A percentile compares a stretch with the other conserved stretches of the same genome.
phyloP scores from a whole-genome alignment of 2,797 vertebrate species.

The Oceanodroma leucorhoa region DNA sequence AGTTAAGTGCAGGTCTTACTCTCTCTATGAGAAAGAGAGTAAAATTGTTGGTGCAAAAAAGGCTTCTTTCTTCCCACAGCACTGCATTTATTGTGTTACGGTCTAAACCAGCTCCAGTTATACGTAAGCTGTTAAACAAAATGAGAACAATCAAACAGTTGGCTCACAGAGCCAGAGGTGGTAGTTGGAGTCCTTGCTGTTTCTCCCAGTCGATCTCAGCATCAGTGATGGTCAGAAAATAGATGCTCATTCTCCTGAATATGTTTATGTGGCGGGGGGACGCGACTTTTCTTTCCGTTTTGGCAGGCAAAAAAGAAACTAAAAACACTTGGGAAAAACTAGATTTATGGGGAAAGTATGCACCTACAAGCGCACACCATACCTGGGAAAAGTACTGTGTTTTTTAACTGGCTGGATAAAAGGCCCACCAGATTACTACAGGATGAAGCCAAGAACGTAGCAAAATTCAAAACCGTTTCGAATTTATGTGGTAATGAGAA shows the following conservation, averaged over 20 bases:
- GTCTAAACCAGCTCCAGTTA: conserved; percentile 38
- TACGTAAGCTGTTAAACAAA: conserved; percentile 42
- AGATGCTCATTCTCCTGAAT: not conserved
- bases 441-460: not conserved
- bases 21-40: not conserved
- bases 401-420: not conserved
- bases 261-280: not conserved
- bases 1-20: not conserved
- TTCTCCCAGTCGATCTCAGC: conserved; percentile 37
- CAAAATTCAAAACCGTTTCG: not conserved
- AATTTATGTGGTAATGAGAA: not conserved
- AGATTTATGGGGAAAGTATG: not conserved
- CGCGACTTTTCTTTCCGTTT: not conserved
- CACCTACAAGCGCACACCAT: not conserved
- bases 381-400: not conserved
- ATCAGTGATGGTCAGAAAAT: conserved; percentile 12
- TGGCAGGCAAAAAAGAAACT: not conserved
- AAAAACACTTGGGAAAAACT: not conserved
- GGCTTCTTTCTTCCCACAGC: not conserved
- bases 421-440: not conserved
- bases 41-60: conserved; percentile 1
- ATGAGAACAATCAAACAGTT: conserved; percentile 27
- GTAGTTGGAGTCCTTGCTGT: conserved; percentile 34
- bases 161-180: conserved; percentile 34
- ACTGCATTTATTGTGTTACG: not conserved